These are phyloP conservation scores for Gryllus longicercus DNA, from an alignment of 2,888 invertebrate genomes.

Conservation along the genomic window DNA sequence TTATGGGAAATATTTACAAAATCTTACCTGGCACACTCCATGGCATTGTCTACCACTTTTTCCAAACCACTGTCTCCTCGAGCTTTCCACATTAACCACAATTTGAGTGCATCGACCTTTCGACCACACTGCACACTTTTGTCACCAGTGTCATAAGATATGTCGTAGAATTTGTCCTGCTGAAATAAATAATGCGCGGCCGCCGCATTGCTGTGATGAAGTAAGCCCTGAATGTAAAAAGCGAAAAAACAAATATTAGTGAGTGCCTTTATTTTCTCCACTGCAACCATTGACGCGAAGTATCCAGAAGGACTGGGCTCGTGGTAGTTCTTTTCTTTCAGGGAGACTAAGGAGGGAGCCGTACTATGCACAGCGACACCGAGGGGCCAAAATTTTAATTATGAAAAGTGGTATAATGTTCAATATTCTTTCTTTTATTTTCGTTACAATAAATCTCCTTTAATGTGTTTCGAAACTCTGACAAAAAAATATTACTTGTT, in stretches of 20 bases:
- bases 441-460: no score
- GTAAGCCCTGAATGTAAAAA: slow-evolving; percentile 47
- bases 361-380: no score
- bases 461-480: no score
- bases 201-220: slow-evolving; percentile 67
- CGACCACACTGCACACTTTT: slow-evolving; percentile 91
- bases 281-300: no score
- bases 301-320: no score
- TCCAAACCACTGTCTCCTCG: slow-evolving; percentile 63
- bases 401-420: no score
- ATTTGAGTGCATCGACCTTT: slow-evolving; percentile 87
- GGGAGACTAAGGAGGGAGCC: no score
- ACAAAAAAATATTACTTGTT: no score
- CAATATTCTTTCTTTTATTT: no score
- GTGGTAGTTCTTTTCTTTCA: not conserved
- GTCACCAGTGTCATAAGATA: slow-evolving; percentile 74
- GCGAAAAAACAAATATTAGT: not conserved
- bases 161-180: slow-evolving; percentile 80
- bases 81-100: slow-evolving; percentile 91
- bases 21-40: slow-evolving; percentile 55
- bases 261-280: no score
- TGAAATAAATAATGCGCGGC: slow-evolving; percentile 76
- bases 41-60: slow-evolving; percentile 60
- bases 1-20: no score
- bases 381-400: no score